Base-by-base conservation (phyloP, 2,113 vertebrate species). In the Sebastes schlegelii region DNA sequence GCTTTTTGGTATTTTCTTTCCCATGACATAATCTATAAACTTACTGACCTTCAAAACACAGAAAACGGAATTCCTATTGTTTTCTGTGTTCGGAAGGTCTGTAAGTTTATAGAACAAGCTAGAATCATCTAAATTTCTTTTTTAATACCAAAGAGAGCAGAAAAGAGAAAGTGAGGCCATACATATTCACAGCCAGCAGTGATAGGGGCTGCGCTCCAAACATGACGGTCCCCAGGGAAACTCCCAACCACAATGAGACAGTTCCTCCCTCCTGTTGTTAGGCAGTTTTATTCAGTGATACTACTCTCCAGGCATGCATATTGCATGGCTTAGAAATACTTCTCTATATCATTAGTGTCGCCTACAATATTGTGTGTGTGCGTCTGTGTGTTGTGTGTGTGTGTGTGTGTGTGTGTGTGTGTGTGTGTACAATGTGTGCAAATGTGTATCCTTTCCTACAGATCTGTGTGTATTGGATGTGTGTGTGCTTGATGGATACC, bases 321-420 rank as follows among this genome's bases (percentile, higher is more conserved):
- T 84, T 91, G 72, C 83, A 88, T 86, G 51, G 21, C 46, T 74
- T 45, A 26, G 6, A 86, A 88, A 88, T 85, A 83, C 74, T 79
- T 83, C 85, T 84, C 71, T 81, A 82, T 79, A 88, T 85, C 79
- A 88, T 90, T 86, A 84, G 67, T 83, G 70, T 86, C 26, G 1
- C 58, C n/a, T 58, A 45, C 19, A 70, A 64, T 77, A 62, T 23
- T 64, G 55, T 48, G 13, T 76, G 26, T 23, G 23, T 10, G 14
- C 26, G 49, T 70, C 45, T 67, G 52, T 64, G 42, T 74, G 45
- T 34, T 40, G 49, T 70, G 51, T 67, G 52, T 64, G 40, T 74
- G 43, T 34, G 14, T 46, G 19, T 23, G 13, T 54, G 55, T 64
- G 58, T 1, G 14, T 71, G 34, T 61, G 10, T 55, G n/a, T 26